phyloP scores from a whole-genome alignment of 2,888 invertebrate genomes.

The Ophonus ardosiacus region DNA sequence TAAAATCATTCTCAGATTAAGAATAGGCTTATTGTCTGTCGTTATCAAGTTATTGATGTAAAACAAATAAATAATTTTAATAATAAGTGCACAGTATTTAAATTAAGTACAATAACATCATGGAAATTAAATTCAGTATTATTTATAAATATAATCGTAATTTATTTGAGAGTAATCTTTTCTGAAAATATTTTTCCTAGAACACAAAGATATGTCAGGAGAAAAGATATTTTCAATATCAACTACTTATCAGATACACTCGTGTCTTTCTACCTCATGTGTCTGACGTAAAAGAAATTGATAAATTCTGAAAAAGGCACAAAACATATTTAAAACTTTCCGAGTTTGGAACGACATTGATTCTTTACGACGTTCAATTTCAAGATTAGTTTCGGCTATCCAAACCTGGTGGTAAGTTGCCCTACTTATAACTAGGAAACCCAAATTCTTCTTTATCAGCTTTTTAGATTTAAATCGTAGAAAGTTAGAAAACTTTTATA shows the following conservation, averaged over 20 bases:
- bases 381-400: constrained; percentile 17
- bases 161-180: too few relatives aligned
- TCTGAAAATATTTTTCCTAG: neutral
- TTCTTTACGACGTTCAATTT: constrained; percentile 4
- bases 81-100: too few relatives aligned
- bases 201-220: neutral
- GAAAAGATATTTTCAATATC: constrained; percentile 1
- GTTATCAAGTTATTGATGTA: too few relatives aligned
- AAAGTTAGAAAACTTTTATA: neutral
- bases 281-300: constrained; percentile 35
- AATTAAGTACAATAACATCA: too few relatives aligned
- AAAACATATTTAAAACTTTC: constrained; percentile 44
- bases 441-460: neutral
- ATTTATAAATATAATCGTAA: too few relatives aligned
- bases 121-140: too few relatives aligned
- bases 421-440: neutral
- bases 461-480: neutral
- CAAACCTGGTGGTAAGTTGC: constrained; percentile 1
- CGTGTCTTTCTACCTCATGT: constrained; percentile 30
- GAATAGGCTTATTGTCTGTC: too few relatives aligned
- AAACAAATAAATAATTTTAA: too few relatives aligned
- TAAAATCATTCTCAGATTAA: too few relatives aligned
- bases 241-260: constrained; percentile 19
- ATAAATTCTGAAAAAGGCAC: constrained; percentile 11
- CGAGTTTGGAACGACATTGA: constrained; percentile 11